A percentile compares a stretch with the other conserved stretches of the same genome.
Evolutionary conservation across 2,113 vertebrate species (phyloP).

Genomic region (Tringa solitaria): DNA sequence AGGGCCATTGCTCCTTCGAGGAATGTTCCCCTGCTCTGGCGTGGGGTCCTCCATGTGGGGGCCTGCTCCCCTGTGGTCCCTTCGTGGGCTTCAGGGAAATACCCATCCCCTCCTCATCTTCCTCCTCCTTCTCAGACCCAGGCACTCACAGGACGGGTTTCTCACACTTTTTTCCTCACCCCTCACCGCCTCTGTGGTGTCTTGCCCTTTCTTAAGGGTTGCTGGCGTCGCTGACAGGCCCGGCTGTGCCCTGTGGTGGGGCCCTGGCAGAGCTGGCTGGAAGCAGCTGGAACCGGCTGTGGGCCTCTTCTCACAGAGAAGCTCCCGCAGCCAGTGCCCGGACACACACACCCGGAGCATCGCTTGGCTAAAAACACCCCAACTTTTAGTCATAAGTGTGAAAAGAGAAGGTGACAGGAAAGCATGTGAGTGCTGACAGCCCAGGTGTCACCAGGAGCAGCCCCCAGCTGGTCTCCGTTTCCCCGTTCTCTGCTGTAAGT

Average conservation of each 20-base stretch:
- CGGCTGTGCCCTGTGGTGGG: accelerated
- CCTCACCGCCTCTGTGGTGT: accelerated
- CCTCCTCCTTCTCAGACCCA: too few relatives aligned
- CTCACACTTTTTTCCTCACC: not conserved
- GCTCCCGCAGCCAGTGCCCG: accelerated
- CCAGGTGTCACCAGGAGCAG: accelerated
- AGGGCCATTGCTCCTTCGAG: accelerated
- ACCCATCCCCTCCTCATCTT: too few relatives aligned
- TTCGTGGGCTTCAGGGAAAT: not conserved
- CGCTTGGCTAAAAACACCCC: not conserved
- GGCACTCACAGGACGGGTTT: not conserved
- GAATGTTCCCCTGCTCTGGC: accelerated
- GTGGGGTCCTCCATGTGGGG: too few relatives aligned
- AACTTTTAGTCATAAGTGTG: not conserved
- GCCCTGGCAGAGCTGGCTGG: not conserved
- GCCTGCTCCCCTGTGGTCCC: not conserved
- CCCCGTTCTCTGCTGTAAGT: not conserved
- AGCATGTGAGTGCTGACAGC: accelerated
- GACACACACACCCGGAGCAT: accelerated
- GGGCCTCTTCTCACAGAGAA: not conserved
- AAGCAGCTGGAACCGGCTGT: accelerated
- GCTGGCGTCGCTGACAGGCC: accelerated
- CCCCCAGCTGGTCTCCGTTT: not conserved
- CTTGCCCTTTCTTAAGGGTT: not conserved
- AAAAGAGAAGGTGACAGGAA: accelerated